Evolutionary conservation across 2,888 invertebrate species (phyloP), one percentile per base, ranked within the genome.

Genomic region (Acrocyrtus sp.): DNA sequence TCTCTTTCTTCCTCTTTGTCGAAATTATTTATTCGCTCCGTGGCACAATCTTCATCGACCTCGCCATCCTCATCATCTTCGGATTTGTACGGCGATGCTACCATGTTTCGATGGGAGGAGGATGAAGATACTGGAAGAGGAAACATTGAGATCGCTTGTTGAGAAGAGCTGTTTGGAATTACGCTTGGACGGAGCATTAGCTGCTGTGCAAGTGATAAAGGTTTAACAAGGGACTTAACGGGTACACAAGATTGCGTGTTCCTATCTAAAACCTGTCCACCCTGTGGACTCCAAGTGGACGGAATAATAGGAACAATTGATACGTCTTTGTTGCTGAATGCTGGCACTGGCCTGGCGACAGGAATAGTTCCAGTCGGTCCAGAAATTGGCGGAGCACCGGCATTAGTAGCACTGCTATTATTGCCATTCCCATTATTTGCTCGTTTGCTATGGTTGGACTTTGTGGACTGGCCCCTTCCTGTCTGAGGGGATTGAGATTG

Each of bases 131-230:
- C 19, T 29, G 61, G 48, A 21, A 72, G 26, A 5, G 72, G 72
- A 47, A 72, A 65, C 72, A 72, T 72, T 72, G 72, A 72, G 72
- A 72, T 72, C 65, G 72, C 19, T 65, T 72, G 63, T 34, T 62
- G 62, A 5, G 61, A 8, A 12, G 34, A 54, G 21, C 22, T n/a
- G 43, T 6, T 4, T 19, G 17, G 45, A 3, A 24, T 19, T 22
- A n/a, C 22, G 27, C 51, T 50, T 24, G 45, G 53, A 15, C 41
- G 54, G 6, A 65, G 48, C 48, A 68, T 68, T 3, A 68, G 27
- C 43, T 58, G 68, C 29, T 62, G 61, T 15, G 61, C 48, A n/a
- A 69, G 53, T 12, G 61, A 54, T 21, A 69, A 21, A 19, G 69
- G 53, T 15, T 69, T 69, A 19, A 53, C n/a, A 34, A n/a, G 2